Percentiles rank a stretch among this genome's conserved stretches.
These are phyloP conservation scores for Sicus ferrugineus DNA, from an alignment of 2,888 invertebrate species.

Conservation along the genomic window DNA sequence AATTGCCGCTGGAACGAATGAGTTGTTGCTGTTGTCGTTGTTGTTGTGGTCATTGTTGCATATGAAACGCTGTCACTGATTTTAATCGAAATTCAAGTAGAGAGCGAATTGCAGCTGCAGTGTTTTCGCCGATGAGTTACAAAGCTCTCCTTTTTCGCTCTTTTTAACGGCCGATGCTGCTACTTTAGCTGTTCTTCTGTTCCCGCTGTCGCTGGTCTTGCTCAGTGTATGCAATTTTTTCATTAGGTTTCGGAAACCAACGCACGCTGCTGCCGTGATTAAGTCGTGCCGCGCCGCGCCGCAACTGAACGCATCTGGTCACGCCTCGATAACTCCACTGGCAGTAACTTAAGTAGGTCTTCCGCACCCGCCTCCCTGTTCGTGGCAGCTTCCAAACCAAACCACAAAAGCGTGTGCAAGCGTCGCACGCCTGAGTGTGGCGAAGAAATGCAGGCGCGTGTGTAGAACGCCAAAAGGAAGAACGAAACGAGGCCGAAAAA, in stretches of 20 bases:
- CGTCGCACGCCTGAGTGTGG: conserved; percentile 10
- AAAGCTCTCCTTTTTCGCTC: too few species aligned
- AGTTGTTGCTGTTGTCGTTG: neutral
- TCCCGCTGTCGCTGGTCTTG: neutral
- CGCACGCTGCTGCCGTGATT: conserved; percentile 13
- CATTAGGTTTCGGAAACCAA: neutral
- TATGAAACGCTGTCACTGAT: conserved; percentile 19
- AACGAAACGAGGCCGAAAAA: too few species aligned
- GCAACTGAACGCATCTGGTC: neutral
- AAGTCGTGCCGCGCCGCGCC: neutral
- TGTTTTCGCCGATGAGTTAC: too few species aligned
- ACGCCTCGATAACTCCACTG: neutral
- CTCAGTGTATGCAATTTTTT: neutral
- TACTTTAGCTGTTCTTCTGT: too few species aligned
- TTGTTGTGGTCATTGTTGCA: neutral
- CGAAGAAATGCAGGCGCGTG: neutral
- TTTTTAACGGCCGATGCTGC: too few species aligned
- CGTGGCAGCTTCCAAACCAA: neutral
- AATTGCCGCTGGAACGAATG: neutral
- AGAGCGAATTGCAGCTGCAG: conserved; percentile 10
- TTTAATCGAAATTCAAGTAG: neutral
- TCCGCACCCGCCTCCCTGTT: too few species aligned
- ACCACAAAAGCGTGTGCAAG: conserved; percentile 25
- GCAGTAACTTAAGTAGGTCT: neutral
- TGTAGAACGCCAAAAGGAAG: neutral